Conservation (phyloP, 2,888 invertebrate genomes). For the Caenorhabditis sp. region DNA sequence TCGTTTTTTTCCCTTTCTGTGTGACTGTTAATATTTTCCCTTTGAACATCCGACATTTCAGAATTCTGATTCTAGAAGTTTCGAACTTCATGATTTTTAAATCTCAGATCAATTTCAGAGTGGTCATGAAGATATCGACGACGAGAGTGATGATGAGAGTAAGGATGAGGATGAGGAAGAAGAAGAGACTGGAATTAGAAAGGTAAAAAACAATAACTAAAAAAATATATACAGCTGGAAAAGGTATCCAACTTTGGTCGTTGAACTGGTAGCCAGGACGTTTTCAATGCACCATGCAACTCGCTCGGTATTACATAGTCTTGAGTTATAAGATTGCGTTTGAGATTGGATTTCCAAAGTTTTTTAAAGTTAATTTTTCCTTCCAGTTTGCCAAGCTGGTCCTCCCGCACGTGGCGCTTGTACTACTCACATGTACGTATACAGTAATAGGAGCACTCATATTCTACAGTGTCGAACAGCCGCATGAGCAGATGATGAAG, state of each 20-base stretch:
- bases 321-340: no score
- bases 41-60: neutral
- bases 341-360: neutral
- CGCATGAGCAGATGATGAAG: slow-evolving; percentile 80
- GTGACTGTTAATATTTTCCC: slow-evolving; percentile 9
- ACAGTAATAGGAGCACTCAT: slow-evolving; percentile 82
- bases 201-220: slow-evolving; percentile 61
- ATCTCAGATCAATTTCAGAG: slow-evolving; percentile 66
- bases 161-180: slow-evolving; percentile 77
- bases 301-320: no score
- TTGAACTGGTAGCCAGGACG: neutral
- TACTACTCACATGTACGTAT: slow-evolving; percentile 82
- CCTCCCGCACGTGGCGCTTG: slow-evolving; percentile 83
- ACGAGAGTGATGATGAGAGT: slow-evolving; percentile 71
- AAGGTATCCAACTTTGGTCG: neutral
- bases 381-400: slow-evolving; percentile 83
- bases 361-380: neutral
- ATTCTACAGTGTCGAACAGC: slow-evolving; percentile 82
- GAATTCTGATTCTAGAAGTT: neutral
- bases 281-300: neutral
- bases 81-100: no score
- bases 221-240: neutral
- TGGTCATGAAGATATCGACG: slow-evolving; percentile 73
- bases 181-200: slow-evolving; percentile 74
- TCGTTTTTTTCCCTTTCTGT: slow-evolving; percentile 28